These are phyloP conservation scores for Otolemur crassicaudatus DNA, from an alignment of 2,797 vertebrate species.

Conservation along the genomic window DNA sequence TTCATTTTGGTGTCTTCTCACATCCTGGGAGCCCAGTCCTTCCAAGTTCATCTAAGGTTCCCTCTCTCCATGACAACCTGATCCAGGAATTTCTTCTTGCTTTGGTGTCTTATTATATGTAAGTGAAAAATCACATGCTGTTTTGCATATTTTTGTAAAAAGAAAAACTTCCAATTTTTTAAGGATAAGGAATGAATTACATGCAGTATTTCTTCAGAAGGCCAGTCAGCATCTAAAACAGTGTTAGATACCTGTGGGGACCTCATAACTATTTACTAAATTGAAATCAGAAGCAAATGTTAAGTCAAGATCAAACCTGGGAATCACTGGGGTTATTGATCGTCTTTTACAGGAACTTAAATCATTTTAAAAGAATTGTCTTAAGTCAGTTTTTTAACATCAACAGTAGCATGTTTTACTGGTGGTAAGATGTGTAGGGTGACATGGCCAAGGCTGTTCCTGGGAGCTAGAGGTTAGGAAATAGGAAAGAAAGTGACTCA, in stretches of 20 bases:
- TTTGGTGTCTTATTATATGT: conserved; percentile 7
- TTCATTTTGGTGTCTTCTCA: conserved; percentile 67
- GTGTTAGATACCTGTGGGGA: neutral
- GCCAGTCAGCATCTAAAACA: conserved; percentile 20
- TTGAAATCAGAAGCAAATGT: conserved; percentile 41
- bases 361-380: conserved; percentile 15
- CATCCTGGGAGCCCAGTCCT: conserved; percentile 18
- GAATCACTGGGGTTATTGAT: conserved; percentile 37
- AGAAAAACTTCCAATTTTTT: neutral
- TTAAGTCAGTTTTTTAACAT: neutral
- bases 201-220: conserved; percentile 47
- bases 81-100: conserved; percentile 14
- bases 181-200: conserved; percentile 27
- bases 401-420: neutral
- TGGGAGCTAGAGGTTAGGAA: neutral
- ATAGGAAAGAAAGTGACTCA: neutral
- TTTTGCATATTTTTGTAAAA: conserved; percentile 58
- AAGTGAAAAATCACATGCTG: neutral
- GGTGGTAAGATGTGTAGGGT: neutral
- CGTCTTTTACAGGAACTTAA: conserved; percentile 55
- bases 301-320: neutral
- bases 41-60: conserved; percentile 40
- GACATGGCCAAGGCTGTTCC: neutral
- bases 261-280: conserved; percentile 63
- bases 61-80: neutral